Evolutionary conservation across 1,140 invertebrate genomes (phyloP), one percentile per base, ranked within the genome.

Genomic region (Plectus sambesii): DNA sequence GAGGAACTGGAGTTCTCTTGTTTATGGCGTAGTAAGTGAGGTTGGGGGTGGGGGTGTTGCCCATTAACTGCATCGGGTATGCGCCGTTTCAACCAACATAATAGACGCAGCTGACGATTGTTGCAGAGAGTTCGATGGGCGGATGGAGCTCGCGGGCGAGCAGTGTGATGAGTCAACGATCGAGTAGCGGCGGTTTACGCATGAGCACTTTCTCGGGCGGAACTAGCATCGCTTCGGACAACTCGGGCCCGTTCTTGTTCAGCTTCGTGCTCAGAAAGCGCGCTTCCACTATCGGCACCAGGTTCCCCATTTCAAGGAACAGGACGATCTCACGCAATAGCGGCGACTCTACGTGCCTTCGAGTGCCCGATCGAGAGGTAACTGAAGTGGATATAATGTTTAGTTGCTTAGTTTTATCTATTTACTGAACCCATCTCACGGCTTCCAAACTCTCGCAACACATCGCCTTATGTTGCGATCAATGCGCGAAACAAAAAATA

Each of bases 171-270:
- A 63, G 59, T 49, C 66, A 69, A 37, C 51, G 64, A 1, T 66
- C 62, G 4, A 52, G 49, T 0, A 19, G 55, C 22, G 64, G 67
- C 17, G 64, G 64, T 1, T 42, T 67, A 4, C 24, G 64, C 22
- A 41, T 67, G 8, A 68, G 65, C 8, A 67, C 64, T 12, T 67
- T 69, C 46, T 69, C 66, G 2, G 63, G 47, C 29, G 62, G 62
- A 17, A 67, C 64, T 4, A 65, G 61, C 22, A 67, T 67, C 25
- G 66, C 66, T 8, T 69, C 66, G 1, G 64, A 67, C 49, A 67
- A 67, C 22, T 66, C 62, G 33, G 64, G 64, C 5, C 64, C 64
- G 15, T 67, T 67, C 41, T 43, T 67, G 24, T 67, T 67, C 55
- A 56, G 51, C 23, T 67, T 67, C 46, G 66, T 67, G 2, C 44